phyloP scores from a whole-genome alignment of 2,888 invertebrate genomes.

The Hypolimnas misippus region DNA sequence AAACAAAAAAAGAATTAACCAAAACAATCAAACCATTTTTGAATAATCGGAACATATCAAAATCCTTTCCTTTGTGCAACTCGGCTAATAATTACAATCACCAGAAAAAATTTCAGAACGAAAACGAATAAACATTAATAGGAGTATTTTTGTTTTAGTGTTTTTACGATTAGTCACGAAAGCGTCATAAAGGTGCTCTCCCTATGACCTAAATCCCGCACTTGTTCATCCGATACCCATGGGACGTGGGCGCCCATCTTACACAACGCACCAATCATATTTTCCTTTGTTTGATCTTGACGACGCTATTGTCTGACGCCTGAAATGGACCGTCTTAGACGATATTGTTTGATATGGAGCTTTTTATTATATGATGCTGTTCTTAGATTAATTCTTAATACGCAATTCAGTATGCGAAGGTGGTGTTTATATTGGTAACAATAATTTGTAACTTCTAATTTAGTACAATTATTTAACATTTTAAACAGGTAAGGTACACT shows the following conservation, averaged over 20 bases:
- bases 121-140: too few species aligned
- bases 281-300: slow-evolving; percentile 72
- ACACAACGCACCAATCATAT: slow-evolving; percentile 66
- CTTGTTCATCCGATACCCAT: slow-evolving; percentile 40
- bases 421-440: neutral
- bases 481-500: too few species aligned
- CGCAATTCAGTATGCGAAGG: neutral
- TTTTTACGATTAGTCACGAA: slow-evolving; percentile 30
- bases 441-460: neutral
- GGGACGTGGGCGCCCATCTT: slow-evolving; percentile 47
- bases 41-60: too few species aligned
- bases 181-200: slow-evolving; percentile 20
- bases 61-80: too few species aligned
- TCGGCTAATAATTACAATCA: too few species aligned
- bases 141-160: too few species aligned
- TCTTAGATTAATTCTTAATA: slow-evolving; percentile 15
- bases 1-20: too few species aligned
- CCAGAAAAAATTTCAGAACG: too few species aligned
- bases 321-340: slow-evolving; percentile 32
- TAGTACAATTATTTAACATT: neutral
- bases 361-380: slow-evolving; percentile 23
- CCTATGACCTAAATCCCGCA: slow-evolving; percentile 43
- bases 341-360: slow-evolving; percentile 31
- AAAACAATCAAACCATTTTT: too few species aligned
- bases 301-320: slow-evolving; percentile 50